A percentile compares a stretch with the other conserved stretches of the same genome.
Evolutionary conservation across 1,140 invertebrate species (phyloP).

Genomic region (Parasteatoda tepidariorum): DNA sequence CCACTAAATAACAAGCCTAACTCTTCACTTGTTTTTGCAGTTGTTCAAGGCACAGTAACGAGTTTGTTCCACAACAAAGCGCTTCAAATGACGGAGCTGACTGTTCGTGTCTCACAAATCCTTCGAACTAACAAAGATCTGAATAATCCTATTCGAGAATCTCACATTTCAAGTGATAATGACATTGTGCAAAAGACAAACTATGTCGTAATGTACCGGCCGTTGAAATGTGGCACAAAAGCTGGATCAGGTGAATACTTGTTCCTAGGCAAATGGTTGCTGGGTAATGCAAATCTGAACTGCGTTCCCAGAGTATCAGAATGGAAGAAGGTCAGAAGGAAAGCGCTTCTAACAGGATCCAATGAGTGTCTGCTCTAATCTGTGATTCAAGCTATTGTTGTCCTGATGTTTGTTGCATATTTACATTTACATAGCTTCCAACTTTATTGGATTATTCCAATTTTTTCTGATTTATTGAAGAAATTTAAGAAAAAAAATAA

Average conservation of each 20-base stretch:
- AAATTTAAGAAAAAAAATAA: too few relatives aligned
- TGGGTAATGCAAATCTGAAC: slow-evolving; percentile 77
- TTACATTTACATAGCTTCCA: too few relatives aligned
- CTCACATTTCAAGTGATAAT: not conserved
- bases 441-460: too few relatives aligned
- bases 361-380: slow-evolving; percentile 33
- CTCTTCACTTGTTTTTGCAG: slow-evolving; percentile 62
- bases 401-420: too few relatives aligned
- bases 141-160: not conserved
- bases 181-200: not conserved
- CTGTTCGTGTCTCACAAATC: slow-evolving; percentile 69
- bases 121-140: slow-evolving; percentile 6
- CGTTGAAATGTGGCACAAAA: slow-evolving; percentile 77
- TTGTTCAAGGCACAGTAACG: slow-evolving; percentile 77
- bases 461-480: too few relatives aligned
- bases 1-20: too few relatives aligned
- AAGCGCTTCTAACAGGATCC: slow-evolving; percentile 66
- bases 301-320: slow-evolving; percentile 80
- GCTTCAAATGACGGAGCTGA: slow-evolving; percentile 76
- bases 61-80: slow-evolving; percentile 75
- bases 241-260: slow-evolving; percentile 81
- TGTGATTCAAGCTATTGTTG: slow-evolving; percentile 1
- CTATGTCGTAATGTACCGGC: slow-evolving; percentile 70
- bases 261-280: slow-evolving; percentile 79
- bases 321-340: slow-evolving; percentile 75